phyloP scores from a whole-genome alignment of 1,140 invertebrate genomes.

The Listronotus oregonensis region DNA sequence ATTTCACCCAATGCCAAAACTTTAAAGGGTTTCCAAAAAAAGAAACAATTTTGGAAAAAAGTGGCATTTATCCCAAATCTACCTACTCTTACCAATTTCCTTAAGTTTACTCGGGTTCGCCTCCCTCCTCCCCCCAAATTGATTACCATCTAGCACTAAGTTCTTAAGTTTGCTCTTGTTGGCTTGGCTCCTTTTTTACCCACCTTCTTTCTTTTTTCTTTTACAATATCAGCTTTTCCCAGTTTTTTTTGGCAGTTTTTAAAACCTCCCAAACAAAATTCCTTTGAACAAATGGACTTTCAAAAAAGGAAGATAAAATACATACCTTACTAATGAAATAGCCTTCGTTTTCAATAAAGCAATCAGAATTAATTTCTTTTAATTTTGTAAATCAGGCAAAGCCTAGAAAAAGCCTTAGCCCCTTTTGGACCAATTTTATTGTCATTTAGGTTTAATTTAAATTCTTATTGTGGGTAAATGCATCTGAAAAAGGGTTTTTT shows the following conservation, averaged over 20 bases:
- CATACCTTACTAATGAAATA: slow-evolving; percentile 67
- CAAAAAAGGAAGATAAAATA: background rate
- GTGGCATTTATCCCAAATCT: background rate
- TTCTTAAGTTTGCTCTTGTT: slow-evolving; percentile 67
- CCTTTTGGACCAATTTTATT: slow-evolving; percentile 86
- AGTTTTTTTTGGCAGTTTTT: slow-evolving; percentile 56
- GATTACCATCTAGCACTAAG: slow-evolving; percentile 74
- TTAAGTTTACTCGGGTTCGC: slow-evolving; percentile 55
- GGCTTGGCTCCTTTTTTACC: slow-evolving; percentile 61
- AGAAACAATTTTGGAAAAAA: no score
- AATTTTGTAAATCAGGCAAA: slow-evolving; percentile 67
- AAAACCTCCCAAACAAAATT: slow-evolving; percentile 52
- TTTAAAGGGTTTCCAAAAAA: slow-evolving; percentile 30
- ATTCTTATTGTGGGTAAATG: slow-evolving; percentile 76
- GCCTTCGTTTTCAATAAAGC: slow-evolving; percentile 83
- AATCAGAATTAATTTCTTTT: slow-evolving; percentile 86
- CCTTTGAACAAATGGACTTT: background rate
- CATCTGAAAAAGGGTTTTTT: slow-evolving; percentile 82
- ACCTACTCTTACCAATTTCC: slow-evolving; percentile 53
- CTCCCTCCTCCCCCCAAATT: slow-evolving; percentile 68
- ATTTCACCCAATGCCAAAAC: slow-evolving; percentile 52
- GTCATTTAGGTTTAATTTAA: slow-evolving; percentile 92
- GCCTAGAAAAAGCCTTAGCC: slow-evolving; percentile 72
- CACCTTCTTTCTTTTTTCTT: slow-evolving; percentile 75
- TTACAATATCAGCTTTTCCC: slow-evolving; percentile 75